Conservation (phyloP, 64 coral and sea anemone genomes). For the Dendronephthya gigantea region DNA sequence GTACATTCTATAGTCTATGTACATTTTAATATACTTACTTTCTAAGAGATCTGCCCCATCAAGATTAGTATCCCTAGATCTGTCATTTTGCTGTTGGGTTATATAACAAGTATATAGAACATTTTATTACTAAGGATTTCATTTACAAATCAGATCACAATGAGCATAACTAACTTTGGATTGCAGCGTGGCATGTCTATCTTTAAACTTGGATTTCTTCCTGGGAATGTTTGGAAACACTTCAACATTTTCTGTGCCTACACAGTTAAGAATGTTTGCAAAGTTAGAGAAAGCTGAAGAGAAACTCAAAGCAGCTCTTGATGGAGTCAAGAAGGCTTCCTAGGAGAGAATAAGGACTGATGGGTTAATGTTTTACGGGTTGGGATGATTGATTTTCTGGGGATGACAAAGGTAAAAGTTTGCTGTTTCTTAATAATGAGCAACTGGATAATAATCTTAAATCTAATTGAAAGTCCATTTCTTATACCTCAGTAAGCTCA, state of each 20-base stretch:
- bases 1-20: not conserved
- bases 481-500: too few relatives aligned
- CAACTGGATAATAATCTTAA: too few relatives aligned
- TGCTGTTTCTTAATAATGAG: too few relatives aligned
- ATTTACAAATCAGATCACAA: not conserved
- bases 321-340: too few relatives aligned
- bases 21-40: not conserved
- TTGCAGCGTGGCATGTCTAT: not conserved
- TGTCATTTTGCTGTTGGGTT: not conserved
- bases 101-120: not conserved
- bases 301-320: too few relatives aligned
- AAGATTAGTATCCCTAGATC: not conserved
- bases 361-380: too few relatives aligned
- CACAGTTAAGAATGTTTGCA: not conserved
- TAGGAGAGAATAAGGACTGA: too few relatives aligned
- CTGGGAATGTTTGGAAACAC: constrained; percentile 1
- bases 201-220: constrained; percentile 41
- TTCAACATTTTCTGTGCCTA: not conserved
- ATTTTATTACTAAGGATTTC: not conserved
- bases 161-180: not conserved
- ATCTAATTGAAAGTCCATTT: too few relatives aligned
- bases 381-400: too few relatives aligned
- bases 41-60: not conserved
- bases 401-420: too few relatives aligned
- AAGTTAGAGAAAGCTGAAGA: too few relatives aligned